These are phyloP conservation scores for Scylla paramamosain DNA, from an alignment of 1,140 invertebrate genomes.

Conservation along the genomic window DNA sequence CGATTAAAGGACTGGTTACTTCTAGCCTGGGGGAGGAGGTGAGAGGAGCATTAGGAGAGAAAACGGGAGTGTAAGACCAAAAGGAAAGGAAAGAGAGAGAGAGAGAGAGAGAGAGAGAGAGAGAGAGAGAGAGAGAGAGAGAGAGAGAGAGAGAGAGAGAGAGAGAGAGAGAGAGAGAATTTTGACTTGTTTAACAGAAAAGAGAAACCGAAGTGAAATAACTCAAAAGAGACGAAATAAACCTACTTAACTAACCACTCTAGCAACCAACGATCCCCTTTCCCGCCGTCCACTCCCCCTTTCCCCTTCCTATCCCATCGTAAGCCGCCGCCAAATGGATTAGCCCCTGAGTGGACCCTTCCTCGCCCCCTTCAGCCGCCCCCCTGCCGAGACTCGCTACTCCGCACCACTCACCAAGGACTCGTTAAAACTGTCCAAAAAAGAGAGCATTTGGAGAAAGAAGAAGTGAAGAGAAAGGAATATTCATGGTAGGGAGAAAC, in stretches of 20 bases:
- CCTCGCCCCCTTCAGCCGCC: background rate
- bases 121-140: conserved; percentile 31
- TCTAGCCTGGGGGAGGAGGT: too few species aligned
- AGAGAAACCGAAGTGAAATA: background rate
- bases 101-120: conserved; percentile 16
- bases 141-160: background rate
- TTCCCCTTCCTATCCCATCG: background rate
- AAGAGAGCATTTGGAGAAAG: background rate
- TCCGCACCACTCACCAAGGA: background rate
- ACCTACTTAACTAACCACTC: background rate
- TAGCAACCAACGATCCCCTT: background rate
- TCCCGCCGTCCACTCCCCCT: background rate
- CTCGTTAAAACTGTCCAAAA: background rate
- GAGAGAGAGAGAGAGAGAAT: too few species aligned
- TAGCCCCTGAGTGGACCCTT: background rate
- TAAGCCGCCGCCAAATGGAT: background rate
- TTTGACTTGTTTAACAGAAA: background rate
- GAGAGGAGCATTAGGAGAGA: too few species aligned
- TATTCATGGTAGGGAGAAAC: background rate
- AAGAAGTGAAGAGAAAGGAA: background rate
- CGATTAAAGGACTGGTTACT: too few species aligned
- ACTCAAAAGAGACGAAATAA: background rate
- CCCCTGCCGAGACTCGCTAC: background rate
- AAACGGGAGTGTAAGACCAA: background rate
- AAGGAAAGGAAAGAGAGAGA: background rate